A percentile compares a stretch with the other conserved stretches of the same genome.
phyloP scores from a whole-genome alignment of 2,113 vertebrate species.

The Microcebus lehilahytsara region DNA sequence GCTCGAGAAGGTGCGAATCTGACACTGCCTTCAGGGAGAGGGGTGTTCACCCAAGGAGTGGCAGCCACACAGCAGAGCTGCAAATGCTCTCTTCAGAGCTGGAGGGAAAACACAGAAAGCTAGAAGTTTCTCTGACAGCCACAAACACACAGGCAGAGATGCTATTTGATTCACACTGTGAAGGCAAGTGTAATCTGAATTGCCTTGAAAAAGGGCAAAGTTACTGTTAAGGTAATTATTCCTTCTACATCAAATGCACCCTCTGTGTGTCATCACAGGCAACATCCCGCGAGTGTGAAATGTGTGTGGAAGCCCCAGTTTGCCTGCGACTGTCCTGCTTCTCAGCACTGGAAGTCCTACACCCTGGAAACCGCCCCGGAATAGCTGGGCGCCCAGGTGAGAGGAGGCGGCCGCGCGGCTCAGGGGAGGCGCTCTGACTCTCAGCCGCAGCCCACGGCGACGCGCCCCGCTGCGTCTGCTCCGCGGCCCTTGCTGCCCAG shows the following conservation, averaged over 20 bases:
- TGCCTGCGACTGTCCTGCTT: background rate
- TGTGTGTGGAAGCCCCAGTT: too few species aligned
- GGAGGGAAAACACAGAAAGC: background rate
- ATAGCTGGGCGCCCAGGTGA: background rate
- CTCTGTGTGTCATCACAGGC: background rate
- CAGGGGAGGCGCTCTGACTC: too few species aligned
- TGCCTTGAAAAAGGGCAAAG: background rate
- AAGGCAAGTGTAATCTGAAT: background rate
- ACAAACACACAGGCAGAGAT: background rate
- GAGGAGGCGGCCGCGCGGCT: background rate
- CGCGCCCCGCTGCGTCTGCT: too few species aligned
- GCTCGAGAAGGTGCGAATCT: accelerated
- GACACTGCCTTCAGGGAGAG: background rate
- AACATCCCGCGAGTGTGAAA: background rate
- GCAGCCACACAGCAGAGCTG: accelerated
- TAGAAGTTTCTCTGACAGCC: background rate
- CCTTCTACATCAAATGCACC: background rate
- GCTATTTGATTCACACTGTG: accelerated
- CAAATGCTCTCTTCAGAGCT: background rate
- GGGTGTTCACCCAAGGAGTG: accelerated
- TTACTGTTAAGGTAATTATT: background rate
- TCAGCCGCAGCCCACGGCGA: background rate
- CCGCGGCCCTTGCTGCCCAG: background rate
- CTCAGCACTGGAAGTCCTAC: too few species aligned
- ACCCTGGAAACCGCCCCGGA: background rate